phyloP scores from a whole-genome alignment of 2,113 vertebrate genomes.

The Taxidea taxus region DNA sequence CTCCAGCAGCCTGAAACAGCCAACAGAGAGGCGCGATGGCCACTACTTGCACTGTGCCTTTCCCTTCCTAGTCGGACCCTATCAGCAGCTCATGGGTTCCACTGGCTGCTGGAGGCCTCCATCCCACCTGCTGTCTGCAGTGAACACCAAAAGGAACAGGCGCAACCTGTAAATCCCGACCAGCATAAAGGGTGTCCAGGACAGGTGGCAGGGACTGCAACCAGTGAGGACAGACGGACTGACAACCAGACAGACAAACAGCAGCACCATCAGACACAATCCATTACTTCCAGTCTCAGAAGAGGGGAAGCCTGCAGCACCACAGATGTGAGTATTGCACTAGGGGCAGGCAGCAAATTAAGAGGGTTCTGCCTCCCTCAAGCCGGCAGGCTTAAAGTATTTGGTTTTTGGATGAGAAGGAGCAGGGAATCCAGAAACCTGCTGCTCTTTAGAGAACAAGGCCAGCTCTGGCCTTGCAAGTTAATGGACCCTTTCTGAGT shows the following conservation, averaged over 20 bases:
- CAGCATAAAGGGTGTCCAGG: conserved; percentile 1
- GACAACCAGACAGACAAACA: conserved; percentile 58
- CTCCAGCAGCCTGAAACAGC: background rate
- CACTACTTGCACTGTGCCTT: background rate
- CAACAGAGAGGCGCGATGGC: background rate
- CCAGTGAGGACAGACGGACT: conserved; percentile 42
- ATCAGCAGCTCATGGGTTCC: background rate
- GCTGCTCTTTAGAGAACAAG: conserved; percentile 58
- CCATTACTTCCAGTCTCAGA: conserved; percentile 49
- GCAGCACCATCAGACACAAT: conserved; percentile 58
- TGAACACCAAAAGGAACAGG: background rate
- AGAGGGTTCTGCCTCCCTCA: conserved; percentile 34
- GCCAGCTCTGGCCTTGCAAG: conserved; percentile 49
- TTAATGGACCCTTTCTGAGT: conserved; percentile 44
- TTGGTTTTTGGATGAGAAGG: conserved; percentile 31
- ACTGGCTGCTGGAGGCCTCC: conserved; percentile 46
- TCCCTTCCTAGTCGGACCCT: background rate
- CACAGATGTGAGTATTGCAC: conserved; percentile 25
- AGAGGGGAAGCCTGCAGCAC: conserved; percentile 67
- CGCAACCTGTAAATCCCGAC: conserved; percentile 38
- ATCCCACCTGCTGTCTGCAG: conserved; percentile 31
- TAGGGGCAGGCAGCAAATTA: conserved; percentile 55
- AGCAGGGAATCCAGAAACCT: conserved; percentile 63
- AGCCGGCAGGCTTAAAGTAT: conserved; percentile 55
- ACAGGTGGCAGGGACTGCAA: conserved; percentile 19